Evolutionary conservation across 2,888 invertebrate genomes (phyloP), one percentile per base, ranked within the genome.

Genomic region (Ommatoiulus sabulosus): DNA sequence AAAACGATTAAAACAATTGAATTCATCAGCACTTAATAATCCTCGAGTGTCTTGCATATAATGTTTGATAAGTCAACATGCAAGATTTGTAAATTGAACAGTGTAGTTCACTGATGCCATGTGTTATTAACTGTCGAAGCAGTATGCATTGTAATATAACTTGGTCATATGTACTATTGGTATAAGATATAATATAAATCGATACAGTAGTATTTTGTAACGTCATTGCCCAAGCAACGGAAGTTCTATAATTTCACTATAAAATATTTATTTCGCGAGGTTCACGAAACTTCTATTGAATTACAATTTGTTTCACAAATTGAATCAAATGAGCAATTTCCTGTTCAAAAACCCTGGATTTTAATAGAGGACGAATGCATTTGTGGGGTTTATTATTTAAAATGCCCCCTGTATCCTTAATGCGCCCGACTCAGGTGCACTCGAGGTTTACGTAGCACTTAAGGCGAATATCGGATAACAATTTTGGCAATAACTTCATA

Each of bases 401-500:
- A 80, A 52, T 6, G 35, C 80, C 80, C 24, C 15, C 80, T 35
- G 35, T 15, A 35, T 80, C 24, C n/a, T 35, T 80, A 80, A 80
- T 80, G 35, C 1, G 80, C 80, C 35, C 4, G 80, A 10, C 80
- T 80, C 80, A 80, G 80, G 80, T 80, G 80, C 80, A 80, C 35
- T 80, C 35, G 15, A 35, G 12, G 0, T 80, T 80, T 80, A 80
- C 35, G 80, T 80, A 80, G 35, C 80, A 80, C 80, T 80, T 80
- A 80, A 43, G 80, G 35, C 12, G 80, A 80, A 80, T 80, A 43
- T 80, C 35, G 80, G 80, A 80, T 35, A 80, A 80, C 80, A 80
- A 12, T 43, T 80, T 35, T 80, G 80, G 80, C 80, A 35, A 35
- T 24, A 24, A 24, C 72, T 72, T n/a, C 72, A 24, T 72, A 80